These are phyloP conservation scores for Centropristis striata DNA, from an alignment of 2,113 vertebrate species.

Conservation along the genomic window DNA sequence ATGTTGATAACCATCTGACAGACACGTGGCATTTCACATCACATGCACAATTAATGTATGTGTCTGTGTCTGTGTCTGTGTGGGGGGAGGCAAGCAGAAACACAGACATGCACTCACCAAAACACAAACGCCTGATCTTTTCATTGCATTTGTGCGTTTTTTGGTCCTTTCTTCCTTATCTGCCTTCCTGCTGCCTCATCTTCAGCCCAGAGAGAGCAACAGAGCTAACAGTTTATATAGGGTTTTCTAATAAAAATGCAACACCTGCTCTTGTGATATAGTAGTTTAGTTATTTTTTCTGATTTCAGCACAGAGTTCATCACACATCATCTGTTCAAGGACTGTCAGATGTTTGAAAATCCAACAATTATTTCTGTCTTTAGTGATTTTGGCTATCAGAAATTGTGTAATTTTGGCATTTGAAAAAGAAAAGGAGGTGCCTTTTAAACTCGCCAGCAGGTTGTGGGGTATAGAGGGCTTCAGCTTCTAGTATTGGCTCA, in stretches of 20 bases:
- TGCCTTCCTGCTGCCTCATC: background rate
- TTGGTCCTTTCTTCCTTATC: background rate
- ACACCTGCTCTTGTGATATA: conserved; percentile 10
- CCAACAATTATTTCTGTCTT: too few species aligned
- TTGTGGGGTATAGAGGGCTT: too few species aligned
- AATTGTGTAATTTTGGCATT: too few species aligned
- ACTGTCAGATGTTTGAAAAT: too few species aligned
- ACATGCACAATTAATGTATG: conserved; percentile 20
- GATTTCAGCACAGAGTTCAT: too few species aligned
- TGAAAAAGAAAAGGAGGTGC: too few species aligned
- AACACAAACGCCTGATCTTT: background rate
- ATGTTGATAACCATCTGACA: conserved; percentile 36
- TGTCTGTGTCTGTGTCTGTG: background rate
- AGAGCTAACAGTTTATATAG: background rate
- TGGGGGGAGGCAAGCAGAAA: background rate
- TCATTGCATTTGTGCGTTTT: background rate
- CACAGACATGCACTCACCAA: background rate
- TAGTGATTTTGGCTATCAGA: too few species aligned
- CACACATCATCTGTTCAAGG: too few species aligned
- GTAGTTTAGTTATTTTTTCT: too few species aligned
- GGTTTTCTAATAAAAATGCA: conserved; percentile 8
- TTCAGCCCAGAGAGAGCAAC: background rate
- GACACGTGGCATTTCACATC: conserved; percentile 43
- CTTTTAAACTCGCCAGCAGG: too few species aligned
- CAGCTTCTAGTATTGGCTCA: too few species aligned